Base-by-base conservation (phyloP, 2,797 vertebrate species). In the Euphonia xanthogaster region DNA sequence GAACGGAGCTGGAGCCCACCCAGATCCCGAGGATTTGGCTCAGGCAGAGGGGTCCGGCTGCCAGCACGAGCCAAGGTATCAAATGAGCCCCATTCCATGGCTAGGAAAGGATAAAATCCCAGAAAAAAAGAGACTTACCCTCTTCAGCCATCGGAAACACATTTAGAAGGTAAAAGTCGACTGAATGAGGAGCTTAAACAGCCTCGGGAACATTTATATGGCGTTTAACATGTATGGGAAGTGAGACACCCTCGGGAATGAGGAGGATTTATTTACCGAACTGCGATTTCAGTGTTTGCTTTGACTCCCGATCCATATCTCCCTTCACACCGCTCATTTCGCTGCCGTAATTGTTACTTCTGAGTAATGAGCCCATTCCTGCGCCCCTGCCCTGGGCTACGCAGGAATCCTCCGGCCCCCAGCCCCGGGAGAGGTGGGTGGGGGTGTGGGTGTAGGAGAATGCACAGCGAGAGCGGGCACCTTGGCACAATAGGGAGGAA, bases 201-300 rank as follows among this genome's bases (percentile, higher is more conserved):
- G 47, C 70, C 78, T 21, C 39, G 0, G 94, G 83, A 72, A 47
- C 66, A 42, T 94, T 96, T 96, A 96, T 96, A 96, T 0, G 63
- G 88, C 3, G 1, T 58, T 86, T 50, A 72, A 54, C 73, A 1
- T 18, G 8, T 8, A 65, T 66, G 91, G 94, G 96, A 95, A 91
- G 77, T 96, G 96, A 96, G 95, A 84, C 96, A 96, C 63, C 21
- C 86, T 68, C 15, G 85, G 93, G 95, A 95, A 96, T 94, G 95
- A 77, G 78, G 93, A 88, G 66, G 92, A 95, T 93, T 94, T 96
- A 95, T 92, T 92, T 94, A 86, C 71, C 51, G 4, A 65, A 44
- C 14, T 21, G 72, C 66, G 31, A 89, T 88, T 66, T 72, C 73
- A 55, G 23, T 63, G 75, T 66, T 91, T 86, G 86, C 80, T 90